Base-by-base conservation (phyloP, 2,113 vertebrate genomes). In the Centrocercus urophasianus region DNA sequence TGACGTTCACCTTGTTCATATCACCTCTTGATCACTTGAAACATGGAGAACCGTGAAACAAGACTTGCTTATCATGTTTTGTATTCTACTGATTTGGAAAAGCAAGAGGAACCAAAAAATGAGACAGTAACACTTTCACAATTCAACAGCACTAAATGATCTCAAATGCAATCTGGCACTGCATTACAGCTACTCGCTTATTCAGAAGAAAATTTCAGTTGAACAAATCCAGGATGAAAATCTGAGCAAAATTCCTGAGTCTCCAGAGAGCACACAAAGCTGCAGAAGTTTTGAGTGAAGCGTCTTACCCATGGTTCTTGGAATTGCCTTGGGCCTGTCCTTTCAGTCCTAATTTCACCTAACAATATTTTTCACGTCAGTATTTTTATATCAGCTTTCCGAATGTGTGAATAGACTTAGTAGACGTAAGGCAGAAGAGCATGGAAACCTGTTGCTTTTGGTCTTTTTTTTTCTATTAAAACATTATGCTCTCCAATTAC, bases 221-320 rank as follows among this genome's bases (percentile, higher is more conserved):
- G 6, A 43, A 70, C 15, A 70, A 42, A 67, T 71, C 6, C 4
- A 61, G 88, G 6, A 17, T 73, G 43, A 63, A 93, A 90, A 38
- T 50, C 6, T 4, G 48, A 71, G 13, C 2, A 63, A 54, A 92
- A 71, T 50, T 86, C 15, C 19, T 13, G 24, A 24, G 30, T 71
- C 18, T 89, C 6, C 16, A 56, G 40, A 74, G 12, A 18, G 45
- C 4, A 10, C 25, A 20, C 32, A 22, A 27, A 63, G 42, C 24
- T 50, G 21, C 16, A 71, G 61, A 71, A 59, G 65, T 25, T 24
- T 84, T 34, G 45, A 7, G 45, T 88, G 4, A 42, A 56, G 34
- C 15, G 1, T 73, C 21, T n/a, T 65, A 5, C 24, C 8, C 0
- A 0, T 5, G 8, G 6, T 34, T 59, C 2, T 36, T 83, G 14